Conservation (phyloP, 2,888 invertebrate genomes). For the Melanchra persicariae region DNA sequence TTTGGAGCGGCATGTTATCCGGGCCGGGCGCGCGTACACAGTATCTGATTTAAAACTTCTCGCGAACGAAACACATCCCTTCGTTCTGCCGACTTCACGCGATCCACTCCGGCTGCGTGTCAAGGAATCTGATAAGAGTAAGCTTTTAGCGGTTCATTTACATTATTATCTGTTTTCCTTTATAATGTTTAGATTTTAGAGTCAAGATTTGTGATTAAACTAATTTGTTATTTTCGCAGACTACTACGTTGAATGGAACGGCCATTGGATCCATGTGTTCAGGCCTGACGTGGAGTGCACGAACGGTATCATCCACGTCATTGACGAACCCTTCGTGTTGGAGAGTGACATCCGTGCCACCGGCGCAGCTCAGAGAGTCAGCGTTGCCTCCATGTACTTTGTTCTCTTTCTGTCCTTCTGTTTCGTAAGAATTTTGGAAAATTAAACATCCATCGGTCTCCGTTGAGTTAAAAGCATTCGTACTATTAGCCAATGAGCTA, state of each 20-base stretch:
- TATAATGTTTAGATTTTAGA: conserved; percentile 52
- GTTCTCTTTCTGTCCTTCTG: conserved; percentile 76
- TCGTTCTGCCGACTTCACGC: conserved; percentile 93
- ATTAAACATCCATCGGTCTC: conserved; percentile 71
- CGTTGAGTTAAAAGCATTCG: conserved; percentile 66
- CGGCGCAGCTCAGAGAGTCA: conserved; percentile 81
- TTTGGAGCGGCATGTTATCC: conserved; percentile 96
- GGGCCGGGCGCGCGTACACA: conserved; percentile 94
- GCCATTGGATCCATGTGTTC: conserved; percentile 95
- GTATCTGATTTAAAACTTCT: conserved; percentile 94
- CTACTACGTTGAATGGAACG: conserved; percentile 96
- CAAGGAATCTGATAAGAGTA: conserved; percentile 94
- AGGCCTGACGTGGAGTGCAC: conserved; percentile 98
- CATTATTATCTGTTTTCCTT: conserved; percentile 66
- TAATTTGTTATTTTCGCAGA: conserved; percentile 88
- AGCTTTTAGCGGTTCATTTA: conserved; percentile 73
- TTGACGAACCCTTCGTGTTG: conserved; percentile 96
- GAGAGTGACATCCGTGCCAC: conserved; percentile 95
- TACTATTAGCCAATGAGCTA: conserved; percentile 52
- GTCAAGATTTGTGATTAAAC: conserved; percentile 40
- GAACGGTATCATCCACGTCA: conserved; percentile 98
- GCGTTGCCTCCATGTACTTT: conserved; percentile 70
- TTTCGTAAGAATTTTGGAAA: conserved; percentile 79
- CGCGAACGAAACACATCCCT: conserved; percentile 92
- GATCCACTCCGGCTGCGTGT: conserved; percentile 94